Evolutionary conservation across 2,797 vertebrate species (phyloP).

Genomic region (Onychomys arenicola): DNA sequence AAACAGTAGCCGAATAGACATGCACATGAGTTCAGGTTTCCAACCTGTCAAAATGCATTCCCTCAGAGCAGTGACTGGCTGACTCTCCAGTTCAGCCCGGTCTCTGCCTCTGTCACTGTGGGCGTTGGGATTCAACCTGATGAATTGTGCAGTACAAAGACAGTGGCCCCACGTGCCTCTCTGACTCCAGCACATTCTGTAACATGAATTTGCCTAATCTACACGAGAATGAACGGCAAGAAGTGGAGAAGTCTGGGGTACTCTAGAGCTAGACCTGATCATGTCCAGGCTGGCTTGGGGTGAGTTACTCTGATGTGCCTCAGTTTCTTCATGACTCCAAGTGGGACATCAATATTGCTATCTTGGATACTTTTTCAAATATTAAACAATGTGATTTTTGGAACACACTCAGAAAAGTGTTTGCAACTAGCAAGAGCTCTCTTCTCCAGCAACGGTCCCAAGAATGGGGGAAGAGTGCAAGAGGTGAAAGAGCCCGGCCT

Average conservation of each 20-base stretch:
- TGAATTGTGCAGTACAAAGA: constrained; percentile 39
- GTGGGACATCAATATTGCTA: neutral
- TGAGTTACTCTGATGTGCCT: constrained; percentile 6
- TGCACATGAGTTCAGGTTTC: constrained; percentile 41
- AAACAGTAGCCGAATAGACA: constrained; percentile 34
- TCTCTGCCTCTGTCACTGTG: constrained; percentile 1
- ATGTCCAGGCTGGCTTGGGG: neutral
- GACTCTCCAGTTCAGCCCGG: constrained; percentile 32
- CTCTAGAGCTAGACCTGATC: neutral
- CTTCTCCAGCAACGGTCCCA: neutral
- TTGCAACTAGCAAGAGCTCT: neutral
- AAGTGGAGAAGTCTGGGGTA: neutral
- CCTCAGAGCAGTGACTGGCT: constrained; percentile 47
- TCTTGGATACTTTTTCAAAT: constrained; percentile 22
- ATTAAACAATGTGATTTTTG: neutral
- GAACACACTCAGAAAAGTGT: constrained; percentile 41
- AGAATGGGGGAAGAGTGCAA: neutral
- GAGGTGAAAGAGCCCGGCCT: neutral
- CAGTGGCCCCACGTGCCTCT: neutral
- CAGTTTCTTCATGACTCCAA: neutral
- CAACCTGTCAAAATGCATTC: constrained; percentile 71
- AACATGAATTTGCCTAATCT: neutral
- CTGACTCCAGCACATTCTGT: neutral
- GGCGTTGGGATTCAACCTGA: constrained; percentile 6
- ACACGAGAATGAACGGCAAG: neutral